Conservation (phyloP, 2,113 vertebrate species). For the Thamnophis sirtalis region DNA sequence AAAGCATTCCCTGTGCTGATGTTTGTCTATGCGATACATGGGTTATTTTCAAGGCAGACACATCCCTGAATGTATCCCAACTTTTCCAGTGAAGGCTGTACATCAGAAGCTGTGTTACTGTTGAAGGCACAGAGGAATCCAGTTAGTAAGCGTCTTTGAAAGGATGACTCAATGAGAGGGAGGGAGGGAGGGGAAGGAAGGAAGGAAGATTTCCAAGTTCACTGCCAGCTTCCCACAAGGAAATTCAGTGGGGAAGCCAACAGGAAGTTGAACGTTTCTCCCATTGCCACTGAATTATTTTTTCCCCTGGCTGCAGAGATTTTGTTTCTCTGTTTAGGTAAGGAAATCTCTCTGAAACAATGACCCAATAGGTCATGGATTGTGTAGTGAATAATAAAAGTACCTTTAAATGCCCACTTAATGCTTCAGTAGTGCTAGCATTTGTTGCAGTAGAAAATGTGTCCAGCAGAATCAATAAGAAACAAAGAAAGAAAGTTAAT, state of each 20-base stretch:
- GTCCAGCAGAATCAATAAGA: background rate
- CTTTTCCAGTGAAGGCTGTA: background rate
- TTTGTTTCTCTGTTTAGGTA: background rate
- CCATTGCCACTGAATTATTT: background rate
- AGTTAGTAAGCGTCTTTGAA: background rate
- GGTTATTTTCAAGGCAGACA: too few species aligned
- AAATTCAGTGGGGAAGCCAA: background rate
- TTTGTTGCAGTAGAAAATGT: background rate
- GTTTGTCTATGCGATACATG: too few species aligned
- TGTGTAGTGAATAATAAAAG: background rate
- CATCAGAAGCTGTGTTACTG: background rate
- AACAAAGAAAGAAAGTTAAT: background rate
- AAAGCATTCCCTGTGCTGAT: too few species aligned
- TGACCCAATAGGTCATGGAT: background rate
- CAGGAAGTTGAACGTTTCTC: background rate
- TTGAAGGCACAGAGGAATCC: background rate
- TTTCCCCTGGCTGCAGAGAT: background rate
- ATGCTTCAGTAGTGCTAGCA: background rate
- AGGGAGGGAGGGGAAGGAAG: background rate
- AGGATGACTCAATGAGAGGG: background rate
- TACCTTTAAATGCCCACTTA: background rate
- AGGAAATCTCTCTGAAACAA: background rate
- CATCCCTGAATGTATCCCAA: background rate
- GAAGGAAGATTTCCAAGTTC: background rate
- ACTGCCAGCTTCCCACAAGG: background rate